phyloP scores from a whole-genome alignment of 2,888 invertebrate species.

The Athrips mouffetella region DNA sequence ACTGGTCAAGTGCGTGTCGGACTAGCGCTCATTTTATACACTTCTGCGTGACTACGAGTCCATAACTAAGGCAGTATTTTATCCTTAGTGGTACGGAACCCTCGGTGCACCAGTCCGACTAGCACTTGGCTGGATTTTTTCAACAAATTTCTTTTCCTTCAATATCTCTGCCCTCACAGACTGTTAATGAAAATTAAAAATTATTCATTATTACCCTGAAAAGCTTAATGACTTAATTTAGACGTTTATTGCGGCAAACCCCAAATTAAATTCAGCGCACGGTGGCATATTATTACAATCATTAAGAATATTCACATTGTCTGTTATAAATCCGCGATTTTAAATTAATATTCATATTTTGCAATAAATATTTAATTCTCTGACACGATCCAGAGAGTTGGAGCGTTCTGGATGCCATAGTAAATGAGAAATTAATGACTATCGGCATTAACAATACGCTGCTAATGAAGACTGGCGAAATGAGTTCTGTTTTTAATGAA shows the following conservation, averaged over 20 bases:
- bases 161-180: too few species aligned
- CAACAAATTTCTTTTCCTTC: too few species aligned
- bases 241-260: neutral
- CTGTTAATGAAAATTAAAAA: too few species aligned
- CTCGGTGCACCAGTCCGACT: too few species aligned
- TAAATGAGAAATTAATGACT: constrained; percentile 66
- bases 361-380: constrained; percentile 27
- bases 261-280: neutral
- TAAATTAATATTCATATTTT: constrained; percentile 21
- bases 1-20: too few species aligned
- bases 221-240: neutral
- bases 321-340: neutral
- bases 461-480: constrained; percentile 61
- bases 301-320: neutral
- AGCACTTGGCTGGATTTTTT: too few species aligned
- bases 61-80: too few species aligned
- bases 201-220: neutral
- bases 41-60: too few species aligned
- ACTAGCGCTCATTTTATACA: too few species aligned
- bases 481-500: constrained; percentile 53
- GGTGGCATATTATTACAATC: neutral
- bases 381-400: constrained; percentile 19
- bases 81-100: too few species aligned
- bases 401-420: constrained; percentile 30
- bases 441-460: constrained; percentile 59